Conservation (phyloP, 2,113 vertebrate species). For the Lagopus leucura region DNA sequence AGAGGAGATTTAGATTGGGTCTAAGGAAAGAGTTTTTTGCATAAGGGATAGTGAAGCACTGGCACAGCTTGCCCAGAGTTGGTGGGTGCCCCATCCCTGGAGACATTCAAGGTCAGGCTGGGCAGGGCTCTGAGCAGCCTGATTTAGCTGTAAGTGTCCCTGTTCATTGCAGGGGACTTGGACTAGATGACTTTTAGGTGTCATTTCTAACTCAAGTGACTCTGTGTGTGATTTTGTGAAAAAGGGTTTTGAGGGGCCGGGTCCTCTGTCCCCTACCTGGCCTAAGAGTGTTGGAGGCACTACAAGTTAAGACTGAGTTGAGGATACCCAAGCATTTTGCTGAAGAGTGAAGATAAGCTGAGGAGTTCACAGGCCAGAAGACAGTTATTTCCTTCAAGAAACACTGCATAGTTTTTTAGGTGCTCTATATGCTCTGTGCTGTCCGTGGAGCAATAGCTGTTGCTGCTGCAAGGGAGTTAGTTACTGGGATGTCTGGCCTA, state of each 20-base stretch:
- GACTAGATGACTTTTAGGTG: no score
- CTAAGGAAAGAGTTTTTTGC: no score
- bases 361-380: background rate
- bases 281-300: background rate
- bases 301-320: background rate
- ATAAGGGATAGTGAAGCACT: no score
- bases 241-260: background rate
- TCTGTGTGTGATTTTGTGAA: no score
- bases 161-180: no score
- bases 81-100: no score
- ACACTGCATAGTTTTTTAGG: background rate
- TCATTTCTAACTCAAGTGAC: no score
- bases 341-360: background rate
- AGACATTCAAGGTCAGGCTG: no score
- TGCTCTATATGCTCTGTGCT: background rate
- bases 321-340: background rate
- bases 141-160: no score
- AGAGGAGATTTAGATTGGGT: no score
- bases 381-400: background rate
- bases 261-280: background rate
- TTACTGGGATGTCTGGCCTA: background rate
- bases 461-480: background rate
- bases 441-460: background rate
- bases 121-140: no score
- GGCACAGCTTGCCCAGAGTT: no score